Conservation (phyloP, 35 echinoderm and acorn worm species). For the Hemicentrotus pulcherrimus region DNA sequence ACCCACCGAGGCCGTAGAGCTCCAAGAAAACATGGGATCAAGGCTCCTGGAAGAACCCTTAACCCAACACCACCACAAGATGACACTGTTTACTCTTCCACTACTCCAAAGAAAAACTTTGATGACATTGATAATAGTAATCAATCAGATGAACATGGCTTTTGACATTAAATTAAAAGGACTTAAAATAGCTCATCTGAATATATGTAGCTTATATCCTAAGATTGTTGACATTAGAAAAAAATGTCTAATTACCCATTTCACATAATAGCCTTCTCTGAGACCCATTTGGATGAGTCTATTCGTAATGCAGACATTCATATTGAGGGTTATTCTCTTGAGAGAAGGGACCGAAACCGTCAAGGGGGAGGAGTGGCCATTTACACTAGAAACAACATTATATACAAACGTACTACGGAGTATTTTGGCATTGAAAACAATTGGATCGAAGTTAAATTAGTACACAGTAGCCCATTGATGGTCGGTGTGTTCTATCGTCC, state of each 20-base stretch:
- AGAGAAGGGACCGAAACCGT: slow-evolving; percentile 20
- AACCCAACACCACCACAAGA: background rate
- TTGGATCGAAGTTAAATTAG: too few relatives aligned
- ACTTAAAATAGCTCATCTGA: background rate
- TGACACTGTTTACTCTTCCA: too few relatives aligned
- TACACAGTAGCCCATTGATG: too few relatives aligned
- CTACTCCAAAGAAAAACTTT: background rate
- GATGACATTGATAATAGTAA: background rate
- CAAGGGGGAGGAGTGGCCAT: background rate
- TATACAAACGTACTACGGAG: too few relatives aligned
- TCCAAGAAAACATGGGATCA: background rate
- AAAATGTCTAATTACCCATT: background rate
- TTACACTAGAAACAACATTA: too few relatives aligned
- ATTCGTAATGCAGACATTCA: background rate
- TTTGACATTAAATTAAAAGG: slow-evolving; percentile 29
- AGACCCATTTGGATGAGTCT: slow-evolving; percentile 12
- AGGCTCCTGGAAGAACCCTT: background rate
- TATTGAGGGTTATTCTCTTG: slow-evolving; percentile 8
- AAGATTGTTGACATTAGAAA: too few relatives aligned
- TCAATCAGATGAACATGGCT: slow-evolving; percentile 3
- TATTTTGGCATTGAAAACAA: too few relatives aligned
- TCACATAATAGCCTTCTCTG: background rate
- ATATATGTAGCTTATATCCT: slow-evolving; percentile 19
- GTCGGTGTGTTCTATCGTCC: too few relatives aligned
- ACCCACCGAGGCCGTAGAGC: background rate